Evolutionary conservation across 2,797 vertebrate species (phyloP).

Genomic region (Mormyrus proboscirostris): DNA sequence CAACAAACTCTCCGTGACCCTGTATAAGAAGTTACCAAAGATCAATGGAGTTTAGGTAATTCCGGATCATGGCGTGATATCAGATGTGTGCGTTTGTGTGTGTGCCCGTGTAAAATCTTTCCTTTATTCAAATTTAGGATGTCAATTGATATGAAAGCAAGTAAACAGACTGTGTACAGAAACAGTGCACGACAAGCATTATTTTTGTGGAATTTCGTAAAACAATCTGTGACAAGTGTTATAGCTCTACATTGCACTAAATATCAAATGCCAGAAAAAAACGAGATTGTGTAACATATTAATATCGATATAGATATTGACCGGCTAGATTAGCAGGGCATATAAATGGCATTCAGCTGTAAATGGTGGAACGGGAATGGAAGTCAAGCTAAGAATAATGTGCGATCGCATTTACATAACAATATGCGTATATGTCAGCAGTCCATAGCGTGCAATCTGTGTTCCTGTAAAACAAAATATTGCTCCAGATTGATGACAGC

Average conservation of each 20-base stretch:
- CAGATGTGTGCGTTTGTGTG: background rate
- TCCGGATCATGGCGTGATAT: background rate
- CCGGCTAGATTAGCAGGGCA: background rate
- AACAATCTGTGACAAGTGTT: background rate
- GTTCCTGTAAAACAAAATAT: constrained; percentile 1
- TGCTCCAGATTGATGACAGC: background rate
- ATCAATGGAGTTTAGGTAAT: background rate
- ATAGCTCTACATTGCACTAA: background rate
- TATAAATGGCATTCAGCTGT: background rate
- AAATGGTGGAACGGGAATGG: background rate
- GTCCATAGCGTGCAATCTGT: background rate
- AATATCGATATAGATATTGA: background rate
- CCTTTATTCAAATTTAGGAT: background rate
- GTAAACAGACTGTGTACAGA: background rate
- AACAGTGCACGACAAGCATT: background rate
- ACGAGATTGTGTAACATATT: background rate
- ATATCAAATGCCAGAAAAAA: background rate
- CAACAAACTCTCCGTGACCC: background rate
- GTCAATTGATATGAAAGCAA: background rate
- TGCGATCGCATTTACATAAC: background rate
- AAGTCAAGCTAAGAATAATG: background rate
- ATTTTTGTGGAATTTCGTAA: background rate
- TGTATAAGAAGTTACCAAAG: background rate
- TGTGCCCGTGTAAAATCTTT: background rate
- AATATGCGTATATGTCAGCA: background rate